Evolutionary conservation across 2,888 invertebrate genomes (phyloP), one percentile per base, ranked within the genome.

Genomic region (Habroteleia sp.): DNA sequence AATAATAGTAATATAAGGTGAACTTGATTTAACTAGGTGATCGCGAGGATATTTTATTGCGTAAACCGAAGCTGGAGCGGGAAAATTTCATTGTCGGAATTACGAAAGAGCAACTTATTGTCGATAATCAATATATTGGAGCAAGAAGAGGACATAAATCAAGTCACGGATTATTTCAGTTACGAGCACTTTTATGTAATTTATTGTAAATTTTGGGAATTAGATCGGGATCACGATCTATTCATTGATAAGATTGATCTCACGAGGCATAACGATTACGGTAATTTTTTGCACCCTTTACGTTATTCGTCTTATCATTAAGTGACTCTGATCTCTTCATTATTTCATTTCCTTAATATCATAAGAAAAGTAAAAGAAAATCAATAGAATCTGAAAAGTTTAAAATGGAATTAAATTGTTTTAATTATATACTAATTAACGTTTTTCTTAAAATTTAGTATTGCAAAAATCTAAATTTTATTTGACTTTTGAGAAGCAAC

Each of bases 161-260:
- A 97, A 90, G 94, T 95, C 79, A 95, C 95, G 82, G 94, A 94
- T 84, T 95, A 92, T 87, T 95, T 95, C 91, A 98, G 98, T 87
- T 99, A 99, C 89, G 99, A 99, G 89, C 99, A 99, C 91, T 99
- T 99, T 90, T 99, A 99, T 91, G 99, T 99, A 73, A 98, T 99
- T 89, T 99, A 99, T 89, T 99, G 99, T 91, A 99, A 99, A 90
- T 99, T 99, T 90, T 99, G 99, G 99, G 99, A 99, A 90, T 90
- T 99, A 87, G 99, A 99, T 89, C 93, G 96, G 77, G 99, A 99
- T 90, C 99, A 99, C 89, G 99, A 99, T 90, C 91, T 99, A 81
- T 95, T 95, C 85, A 98, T 99, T 82, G 97, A 96, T 90, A 96
- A 95, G 88, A 94, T 95, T 82, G 99, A 99, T 90, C 91, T 99